Evolutionary conservation across 2,888 invertebrate species (phyloP).

Genomic region (Ptilodon capucinus): DNA sequence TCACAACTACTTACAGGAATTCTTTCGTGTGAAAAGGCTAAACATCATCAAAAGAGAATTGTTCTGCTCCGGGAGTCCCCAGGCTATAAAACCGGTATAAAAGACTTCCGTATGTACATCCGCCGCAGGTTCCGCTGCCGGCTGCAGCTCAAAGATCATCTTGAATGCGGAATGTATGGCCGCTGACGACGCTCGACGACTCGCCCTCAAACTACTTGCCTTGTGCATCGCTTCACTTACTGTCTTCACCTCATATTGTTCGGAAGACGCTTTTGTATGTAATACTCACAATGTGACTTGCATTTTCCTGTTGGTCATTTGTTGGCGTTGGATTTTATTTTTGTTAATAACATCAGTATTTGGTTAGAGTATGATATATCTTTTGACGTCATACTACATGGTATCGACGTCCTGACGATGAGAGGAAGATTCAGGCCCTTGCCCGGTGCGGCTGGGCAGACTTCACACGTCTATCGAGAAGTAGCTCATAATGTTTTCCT

Average conservation of each 20-base stretch:
- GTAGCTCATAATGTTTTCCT: no score
- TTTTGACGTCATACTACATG: no score
- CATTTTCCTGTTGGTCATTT: no score
- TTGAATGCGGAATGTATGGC: conserved; percentile 36
- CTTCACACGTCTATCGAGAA: no score
- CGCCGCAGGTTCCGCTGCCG: conserved; percentile 31
- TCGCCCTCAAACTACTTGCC: conserved; percentile 7
- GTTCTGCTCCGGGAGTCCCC: conserved; percentile 22
- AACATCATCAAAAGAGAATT: conserved; percentile 23
- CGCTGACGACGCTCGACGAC: conserved; percentile 10
- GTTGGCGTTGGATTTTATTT: no score
- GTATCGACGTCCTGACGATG: no score
- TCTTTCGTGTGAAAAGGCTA: conserved; percentile 25
- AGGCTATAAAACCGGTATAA: conserved; percentile 36
- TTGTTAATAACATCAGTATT: no score
- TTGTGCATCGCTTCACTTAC: conserved; percentile 8
- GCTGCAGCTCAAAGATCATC: conserved; percentile 36
- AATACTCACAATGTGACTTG: not conserved
- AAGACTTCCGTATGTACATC: conserved; percentile 33
- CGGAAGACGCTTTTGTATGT: conserved; percentile 4
- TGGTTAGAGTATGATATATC: no score
- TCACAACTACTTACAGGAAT: no score
- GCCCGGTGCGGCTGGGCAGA: no score
- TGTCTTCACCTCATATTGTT: conserved; percentile 1
- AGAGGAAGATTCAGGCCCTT: no score